These are phyloP conservation scores for Siniperca obscura DNA, from an alignment of 2,797 vertebrate genomes.

Conservation along the genomic window DNA sequence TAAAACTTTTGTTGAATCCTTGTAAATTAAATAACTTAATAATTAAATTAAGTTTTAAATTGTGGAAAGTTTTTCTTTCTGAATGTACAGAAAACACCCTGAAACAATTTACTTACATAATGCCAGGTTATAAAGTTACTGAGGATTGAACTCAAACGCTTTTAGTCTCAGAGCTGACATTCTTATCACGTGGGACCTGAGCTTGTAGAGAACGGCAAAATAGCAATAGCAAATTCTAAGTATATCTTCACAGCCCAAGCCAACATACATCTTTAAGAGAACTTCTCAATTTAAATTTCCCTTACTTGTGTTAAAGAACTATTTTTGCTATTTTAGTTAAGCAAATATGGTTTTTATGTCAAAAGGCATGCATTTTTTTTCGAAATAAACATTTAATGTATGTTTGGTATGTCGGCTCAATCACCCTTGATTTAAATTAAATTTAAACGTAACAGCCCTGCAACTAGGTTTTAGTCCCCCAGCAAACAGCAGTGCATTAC, in stretches of 20 bases:
- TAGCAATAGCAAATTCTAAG: neutral
- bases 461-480: neutral
- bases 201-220: neutral
- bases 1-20: neutral
- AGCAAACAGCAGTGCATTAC: slow-evolving; percentile 33
- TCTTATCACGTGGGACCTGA: neutral
- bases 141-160: neutral
- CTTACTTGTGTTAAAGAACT: neutral
- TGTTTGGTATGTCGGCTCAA: neutral
- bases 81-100: neutral
- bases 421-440: neutral
- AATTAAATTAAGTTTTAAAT: neutral
- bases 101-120: neutral
- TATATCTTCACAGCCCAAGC: neutral
- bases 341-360: neutral
- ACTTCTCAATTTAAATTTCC: neutral
- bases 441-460: slow-evolving; percentile 1
- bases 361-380: neutral
- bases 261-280: neutral
- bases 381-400: neutral
- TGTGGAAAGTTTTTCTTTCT: neutral
- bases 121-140: neutral
- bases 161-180: neutral
- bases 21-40: neutral
- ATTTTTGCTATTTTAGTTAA: neutral